Conservation (phyloP, 2,797 vertebrate genomes). For the Channa striata region DNA sequence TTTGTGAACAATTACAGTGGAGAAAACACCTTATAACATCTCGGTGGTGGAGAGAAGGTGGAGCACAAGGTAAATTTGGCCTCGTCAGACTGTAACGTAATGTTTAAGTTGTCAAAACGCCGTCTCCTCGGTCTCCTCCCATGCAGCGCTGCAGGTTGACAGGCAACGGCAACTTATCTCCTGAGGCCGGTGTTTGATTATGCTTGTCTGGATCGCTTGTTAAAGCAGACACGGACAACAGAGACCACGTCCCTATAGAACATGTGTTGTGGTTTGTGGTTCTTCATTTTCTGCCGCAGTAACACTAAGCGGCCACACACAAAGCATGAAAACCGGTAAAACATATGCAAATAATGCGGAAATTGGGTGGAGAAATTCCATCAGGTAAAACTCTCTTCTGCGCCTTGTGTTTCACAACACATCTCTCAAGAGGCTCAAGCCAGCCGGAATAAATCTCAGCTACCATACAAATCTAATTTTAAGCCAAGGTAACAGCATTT, state of each 20-base stretch:
- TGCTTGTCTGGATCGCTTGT: constrained; percentile 47
- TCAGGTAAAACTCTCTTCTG: neutral
- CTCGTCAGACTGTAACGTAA: constrained; percentile 48
- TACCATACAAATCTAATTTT: neutral
- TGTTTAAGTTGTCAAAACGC: constrained; percentile 5
- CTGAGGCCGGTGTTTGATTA: constrained; percentile 61
- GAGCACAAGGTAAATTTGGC: constrained; percentile 43
- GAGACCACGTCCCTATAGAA: constrained; percentile 19
- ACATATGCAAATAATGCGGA: neutral
- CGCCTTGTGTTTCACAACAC: neutral
- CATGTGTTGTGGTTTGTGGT: constrained; percentile 26
- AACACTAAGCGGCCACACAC: constrained; percentile 4
- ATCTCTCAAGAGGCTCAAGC: neutral
- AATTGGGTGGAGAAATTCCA: neutral
- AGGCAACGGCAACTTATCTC: constrained; percentile 54
- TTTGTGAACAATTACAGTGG: neutral
- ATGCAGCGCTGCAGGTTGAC: constrained; percentile 41
- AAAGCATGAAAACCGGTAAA: neutral
- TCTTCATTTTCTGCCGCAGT: constrained; percentile 8
- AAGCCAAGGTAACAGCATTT: neutral
- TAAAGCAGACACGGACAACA: constrained; percentile 25
- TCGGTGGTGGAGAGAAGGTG: constrained; percentile 16
- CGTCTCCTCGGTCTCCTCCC: constrained; percentile 36
- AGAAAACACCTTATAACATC: neutral
- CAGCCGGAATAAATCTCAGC: constrained; percentile 3